Percentiles rank a stretch among this genome's conserved stretches.
Conservation (phyloP, 2,888 invertebrate genomes). For the Lasioglossum leucozonium region DNA sequence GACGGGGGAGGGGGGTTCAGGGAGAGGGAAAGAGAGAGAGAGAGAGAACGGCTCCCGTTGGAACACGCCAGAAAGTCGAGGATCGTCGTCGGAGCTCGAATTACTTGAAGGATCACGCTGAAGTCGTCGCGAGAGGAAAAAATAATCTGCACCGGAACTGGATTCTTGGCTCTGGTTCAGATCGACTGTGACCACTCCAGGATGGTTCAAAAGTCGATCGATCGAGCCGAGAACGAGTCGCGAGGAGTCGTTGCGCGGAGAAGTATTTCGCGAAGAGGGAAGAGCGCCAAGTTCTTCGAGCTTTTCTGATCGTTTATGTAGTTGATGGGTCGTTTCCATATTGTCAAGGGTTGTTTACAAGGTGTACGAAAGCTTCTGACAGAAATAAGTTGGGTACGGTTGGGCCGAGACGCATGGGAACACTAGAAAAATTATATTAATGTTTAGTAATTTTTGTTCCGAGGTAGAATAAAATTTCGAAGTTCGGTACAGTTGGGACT, state of each 20-base stretch:
- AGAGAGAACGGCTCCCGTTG: slow-evolving; percentile 14
- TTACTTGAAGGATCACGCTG: slow-evolving; percentile 39
- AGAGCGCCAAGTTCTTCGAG: not conserved
- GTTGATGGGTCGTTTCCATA: too few relatives aligned
- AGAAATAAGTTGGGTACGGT: not conserved
- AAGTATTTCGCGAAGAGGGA: not conserved
- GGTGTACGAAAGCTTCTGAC: not conserved
- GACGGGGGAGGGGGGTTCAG: not conserved
- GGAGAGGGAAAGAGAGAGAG: slow-evolving; percentile 11
- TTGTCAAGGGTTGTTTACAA: not conserved
- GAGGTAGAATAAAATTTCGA: too few relatives aligned
- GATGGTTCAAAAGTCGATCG: not conserved
- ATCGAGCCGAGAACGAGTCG: not conserved
- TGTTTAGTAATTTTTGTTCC: too few relatives aligned
- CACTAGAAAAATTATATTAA: too few relatives aligned
- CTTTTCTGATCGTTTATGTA: too few relatives aligned
- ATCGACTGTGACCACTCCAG: not conserved
- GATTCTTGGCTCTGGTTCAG: slow-evolving; percentile 45
- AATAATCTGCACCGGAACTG: slow-evolving; percentile 21
- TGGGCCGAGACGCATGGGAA: not conserved
- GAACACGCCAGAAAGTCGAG: slow-evolving; percentile 45
- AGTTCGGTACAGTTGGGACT: too few relatives aligned
- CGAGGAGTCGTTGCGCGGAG: not conserved
- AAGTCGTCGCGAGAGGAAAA: not conserved
- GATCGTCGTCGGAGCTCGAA: slow-evolving; percentile 54